phyloP scores from a whole-genome alignment of 2,797 vertebrate species.

The Artibeus jamaicensis region DNA sequence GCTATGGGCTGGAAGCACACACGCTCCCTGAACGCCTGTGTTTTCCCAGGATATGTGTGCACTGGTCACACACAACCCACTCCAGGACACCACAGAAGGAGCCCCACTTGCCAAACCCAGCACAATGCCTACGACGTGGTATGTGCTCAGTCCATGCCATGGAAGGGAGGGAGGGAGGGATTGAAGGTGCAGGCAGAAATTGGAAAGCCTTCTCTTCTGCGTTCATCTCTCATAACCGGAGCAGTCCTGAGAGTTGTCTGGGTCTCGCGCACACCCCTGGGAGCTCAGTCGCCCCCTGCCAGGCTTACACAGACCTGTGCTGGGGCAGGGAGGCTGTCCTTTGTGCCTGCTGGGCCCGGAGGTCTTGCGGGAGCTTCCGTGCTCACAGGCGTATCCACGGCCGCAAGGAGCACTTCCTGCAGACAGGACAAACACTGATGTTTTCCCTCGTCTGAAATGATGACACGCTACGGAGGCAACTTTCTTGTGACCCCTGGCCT shows the following conservation, averaged over 20 bases:
- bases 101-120: background rate
- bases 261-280: accelerated
- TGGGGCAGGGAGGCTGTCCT: background rate
- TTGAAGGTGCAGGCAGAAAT: no score
- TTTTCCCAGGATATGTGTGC: background rate
- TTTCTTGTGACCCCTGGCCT: background rate
- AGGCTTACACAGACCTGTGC: accelerated
- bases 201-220: background rate
- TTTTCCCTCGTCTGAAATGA: background rate
- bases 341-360: background rate
- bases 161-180: background rate
- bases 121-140: background rate
- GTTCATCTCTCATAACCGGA: no score
- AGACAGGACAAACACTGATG: background rate
- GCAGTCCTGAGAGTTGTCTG: no score
- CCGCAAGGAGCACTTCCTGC: background rate
- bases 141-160: background rate
- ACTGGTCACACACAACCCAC: accelerated
- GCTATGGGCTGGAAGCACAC: background rate
- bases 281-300: no score
- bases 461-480: no score
- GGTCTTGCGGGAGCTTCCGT: accelerated
- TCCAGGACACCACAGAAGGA: accelerated
- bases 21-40: accelerated
- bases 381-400: accelerated